Evolutionary conservation across 2,888 invertebrate genomes (phyloP).

Genomic region (Gerris lacustris): DNA sequence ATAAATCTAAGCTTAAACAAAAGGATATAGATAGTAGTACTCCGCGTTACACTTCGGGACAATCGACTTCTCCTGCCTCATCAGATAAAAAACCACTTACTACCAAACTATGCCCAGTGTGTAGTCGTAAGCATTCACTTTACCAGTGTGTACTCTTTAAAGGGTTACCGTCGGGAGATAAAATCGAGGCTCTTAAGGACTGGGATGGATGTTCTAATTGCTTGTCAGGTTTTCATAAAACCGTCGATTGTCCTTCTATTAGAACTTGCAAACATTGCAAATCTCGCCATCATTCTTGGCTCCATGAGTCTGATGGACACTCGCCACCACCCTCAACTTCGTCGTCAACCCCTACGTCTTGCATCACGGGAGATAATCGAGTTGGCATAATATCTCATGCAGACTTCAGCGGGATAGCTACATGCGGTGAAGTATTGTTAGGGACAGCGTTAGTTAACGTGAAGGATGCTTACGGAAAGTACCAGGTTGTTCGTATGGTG

Average conservation of each 20-base stretch:
- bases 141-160: slow-evolving; percentile 6
- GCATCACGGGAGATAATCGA: not conserved
- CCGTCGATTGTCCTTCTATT: slow-evolving; percentile 8
- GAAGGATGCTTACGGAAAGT: not conserved
- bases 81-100: not conserved
- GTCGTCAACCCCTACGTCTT: not conserved
- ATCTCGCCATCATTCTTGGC: slow-evolving; percentile 11
- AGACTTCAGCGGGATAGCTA: not conserved
- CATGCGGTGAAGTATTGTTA: slow-evolving; percentile 9
- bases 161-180: not conserved
- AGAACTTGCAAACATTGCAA: slow-evolving; percentile 12
- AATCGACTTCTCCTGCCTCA: not conserved
- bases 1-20: not conserved
- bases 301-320: slow-evolving; percentile 9
- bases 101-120: not conserved
- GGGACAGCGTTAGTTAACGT: slow-evolving; percentile 15
- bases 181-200: not conserved
- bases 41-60: not conserved
- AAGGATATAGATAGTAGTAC: not conserved
- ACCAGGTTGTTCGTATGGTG: slow-evolving; percentile 14
- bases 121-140: slow-evolving; percentile 1
- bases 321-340: not conserved
- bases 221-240: slow-evolving; percentile 10
- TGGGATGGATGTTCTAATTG: slow-evolving; percentile 16
- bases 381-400: not conserved